phyloP scores from a whole-genome alignment of 1,140 invertebrate genomes.

The Chionoecetes opilio region DNA sequence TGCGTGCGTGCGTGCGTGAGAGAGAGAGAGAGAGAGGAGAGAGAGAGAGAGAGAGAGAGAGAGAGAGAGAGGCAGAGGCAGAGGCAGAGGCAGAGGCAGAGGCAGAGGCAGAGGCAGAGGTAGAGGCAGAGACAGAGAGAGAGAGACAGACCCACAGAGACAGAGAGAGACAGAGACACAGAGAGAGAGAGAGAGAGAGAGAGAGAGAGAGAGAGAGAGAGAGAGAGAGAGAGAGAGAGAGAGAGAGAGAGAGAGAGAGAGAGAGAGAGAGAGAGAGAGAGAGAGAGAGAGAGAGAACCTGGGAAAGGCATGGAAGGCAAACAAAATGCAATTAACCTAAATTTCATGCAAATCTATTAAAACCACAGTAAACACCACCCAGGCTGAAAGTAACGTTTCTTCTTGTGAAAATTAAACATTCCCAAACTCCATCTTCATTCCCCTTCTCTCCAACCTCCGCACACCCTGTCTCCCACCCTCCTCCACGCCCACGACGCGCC shows the following conservation, averaged over 20 bases:
- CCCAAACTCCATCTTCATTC: neutral
- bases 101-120: too few relatives aligned
- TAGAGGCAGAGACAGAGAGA: too few relatives aligned
- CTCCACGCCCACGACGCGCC: neutral
- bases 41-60: constrained; percentile 47
- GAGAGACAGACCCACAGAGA: too few relatives aligned
- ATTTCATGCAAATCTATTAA: neutral
- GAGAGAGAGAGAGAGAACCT: too few relatives aligned
- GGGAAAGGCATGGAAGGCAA: neutral
- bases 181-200: too few relatives aligned
- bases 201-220: too few relatives aligned
- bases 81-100: neutral
- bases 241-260: too few relatives aligned
- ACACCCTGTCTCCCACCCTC: neutral
- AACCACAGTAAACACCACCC: neutral
- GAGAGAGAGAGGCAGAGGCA: constrained; percentile 32
- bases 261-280: too few relatives aligned
- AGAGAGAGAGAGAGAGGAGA: neutral
- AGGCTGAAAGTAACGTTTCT: neutral
- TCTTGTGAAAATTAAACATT: neutral
- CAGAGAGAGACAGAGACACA: too few relatives aligned
- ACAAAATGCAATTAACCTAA: neutral
- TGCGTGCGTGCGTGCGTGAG: neutral
- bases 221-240: too few relatives aligned
- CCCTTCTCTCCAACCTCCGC: neutral